Conservation (phyloP, 2,888 invertebrate species). For the Megaustenia siamemsis region DNA sequence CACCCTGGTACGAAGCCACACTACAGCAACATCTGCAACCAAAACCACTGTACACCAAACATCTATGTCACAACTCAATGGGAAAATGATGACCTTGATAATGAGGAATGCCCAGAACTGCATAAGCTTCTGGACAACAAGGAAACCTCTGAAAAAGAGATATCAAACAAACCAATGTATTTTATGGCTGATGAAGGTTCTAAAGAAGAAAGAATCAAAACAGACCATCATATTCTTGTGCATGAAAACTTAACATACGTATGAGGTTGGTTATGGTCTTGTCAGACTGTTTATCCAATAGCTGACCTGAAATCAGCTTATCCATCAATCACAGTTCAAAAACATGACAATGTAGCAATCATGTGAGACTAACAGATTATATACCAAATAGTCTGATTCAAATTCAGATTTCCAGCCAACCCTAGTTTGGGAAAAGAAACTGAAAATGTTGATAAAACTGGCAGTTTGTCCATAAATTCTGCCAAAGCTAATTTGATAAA, state of each 20-base stretch:
- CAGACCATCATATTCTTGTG: neutral
- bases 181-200: neutral
- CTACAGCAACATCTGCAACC: constrained; percentile 22
- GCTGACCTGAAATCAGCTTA: neutral
- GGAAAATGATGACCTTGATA: constrained; percentile 13
- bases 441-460: no score
- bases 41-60: constrained; percentile 14
- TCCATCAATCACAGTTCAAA: neutral
- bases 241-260: constrained; percentile 44
- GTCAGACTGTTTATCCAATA: no score
- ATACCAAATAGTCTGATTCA: no score
- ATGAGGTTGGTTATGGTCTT: neutral
- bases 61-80: constrained; percentile 32
- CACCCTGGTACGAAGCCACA: neutral
- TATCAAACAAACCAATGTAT: neutral
- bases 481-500: no score
- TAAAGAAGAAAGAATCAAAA: neutral
- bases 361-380: no score
- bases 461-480: no score
- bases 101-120: constrained; percentile 29
- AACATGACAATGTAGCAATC: no score
- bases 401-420: no score
- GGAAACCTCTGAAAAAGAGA: neutral
- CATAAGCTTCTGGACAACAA: constrained; percentile 20
- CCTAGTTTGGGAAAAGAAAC: no score